Base-by-base conservation (phyloP, 30 jellyfish, hydroid and myxozoan genomes). In the Aurelia sp. region DNA sequence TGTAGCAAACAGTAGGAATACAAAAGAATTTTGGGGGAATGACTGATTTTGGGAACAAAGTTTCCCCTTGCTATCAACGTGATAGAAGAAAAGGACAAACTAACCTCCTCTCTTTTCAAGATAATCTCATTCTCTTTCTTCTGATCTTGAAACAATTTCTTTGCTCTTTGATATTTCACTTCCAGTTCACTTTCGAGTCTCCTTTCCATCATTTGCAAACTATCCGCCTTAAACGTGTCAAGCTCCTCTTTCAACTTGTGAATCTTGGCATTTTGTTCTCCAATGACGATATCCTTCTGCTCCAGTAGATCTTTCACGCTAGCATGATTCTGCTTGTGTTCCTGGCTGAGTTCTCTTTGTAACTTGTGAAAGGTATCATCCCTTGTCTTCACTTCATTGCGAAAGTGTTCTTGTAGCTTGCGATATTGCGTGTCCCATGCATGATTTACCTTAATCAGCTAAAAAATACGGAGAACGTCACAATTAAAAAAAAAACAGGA, bases 351-450 rank as follows among this genome's bases (percentile, higher is more conserved):
- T 23, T 81, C 74, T 33, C 79, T 81, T 50, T 81, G 90, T 62
- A 81, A 64, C 27, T 53, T 52, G 33, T 66, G 90, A 61, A 65
- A 66, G 16, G 90, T 20, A 4, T 66, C 59, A 74, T 81, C 90
- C 67, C 70, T 81, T 27, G 21, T 57, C 53, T 71, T 53, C 66
- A 81, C 7, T 27, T 81, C 90, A 58, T 67, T 81, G 30, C 37
- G 69, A 20, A 51, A 22, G 72, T 65, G 70, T 22, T 81, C 90
- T 63, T 81, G 76, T 1, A 81, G 55, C 55, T 58, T 81, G 27
- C 73, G 60, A 58, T 82, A 88, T 18, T 81, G 97, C 5, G 83
- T 83, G 20, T 88, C 97, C 92, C 91, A 82, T 13, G 87, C 85
- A 35, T 79, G 91, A 77, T 88, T 88, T 19, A 82, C 89, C 13